Evolutionary conservation across 2,113 vertebrate genomes (phyloP), one percentile per base, ranked within the genome.

Genomic region (Ctenodactylus gundi): DNA sequence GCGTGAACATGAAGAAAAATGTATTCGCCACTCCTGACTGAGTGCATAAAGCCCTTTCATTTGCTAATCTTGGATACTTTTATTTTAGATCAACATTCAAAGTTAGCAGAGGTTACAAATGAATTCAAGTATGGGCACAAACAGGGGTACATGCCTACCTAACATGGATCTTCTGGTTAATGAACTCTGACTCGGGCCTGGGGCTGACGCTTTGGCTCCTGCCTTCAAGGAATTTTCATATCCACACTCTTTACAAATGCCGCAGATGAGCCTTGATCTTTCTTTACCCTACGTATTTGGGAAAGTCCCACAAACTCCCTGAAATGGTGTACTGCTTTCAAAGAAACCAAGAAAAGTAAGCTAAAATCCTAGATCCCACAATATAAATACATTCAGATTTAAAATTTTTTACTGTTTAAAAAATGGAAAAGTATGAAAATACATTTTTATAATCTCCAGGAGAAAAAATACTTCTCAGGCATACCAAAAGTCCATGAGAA

Each of bases 251-350:
- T 90, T 76, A 58, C 34, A 84, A 49, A 36, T 55, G 70, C 9
- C n/a, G 34, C 51, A 25, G 17, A 75, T 11, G 44, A 31, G 60
- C 39, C 81, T 91, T 88, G 58, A 23, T 36, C 36, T 80, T 67
- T 83, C 46, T 60, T 36, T 11, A 85, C 25, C 39, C 65, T 90
- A 67, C 72, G 39, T 57, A 62, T 65, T 77, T 83, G 55, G 41
- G n/a, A 41, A 90, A 21, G 27, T 65, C 14, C 15, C 29, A 41
- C 46, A 62, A 78, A 7, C 3, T 0, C 53, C 41, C n/a, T 77
- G n/a, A 78, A 91, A 77, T 76, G 77, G 49, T 51, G 34, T 13
- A 7, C 77, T 62, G 86, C 64, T 83, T 91, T 93, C 39, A 87
- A 77, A 65, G 15, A 41, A 87, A 55, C 25, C n/a, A 49, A 90